Conservation (phyloP, 92 coral and sea anemone genomes). For the Actinostola sp. region DNA sequence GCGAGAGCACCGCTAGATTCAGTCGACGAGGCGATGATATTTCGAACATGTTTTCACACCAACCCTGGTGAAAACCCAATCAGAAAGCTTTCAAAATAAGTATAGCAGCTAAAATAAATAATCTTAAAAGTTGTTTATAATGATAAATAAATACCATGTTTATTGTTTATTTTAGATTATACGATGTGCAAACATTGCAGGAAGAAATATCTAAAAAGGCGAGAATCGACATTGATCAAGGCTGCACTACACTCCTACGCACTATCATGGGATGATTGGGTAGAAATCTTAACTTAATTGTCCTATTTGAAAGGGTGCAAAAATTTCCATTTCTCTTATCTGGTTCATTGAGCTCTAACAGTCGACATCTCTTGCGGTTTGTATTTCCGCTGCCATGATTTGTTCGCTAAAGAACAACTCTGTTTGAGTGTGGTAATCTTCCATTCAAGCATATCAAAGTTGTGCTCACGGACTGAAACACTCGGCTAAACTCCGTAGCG, state of each 20-base stretch:
- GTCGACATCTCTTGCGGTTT: conserved; percentile 50
- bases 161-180: conserved; percentile 1
- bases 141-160: neutral
- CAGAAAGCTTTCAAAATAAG: neutral
- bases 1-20: too few relatives aligned
- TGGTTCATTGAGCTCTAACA: conserved; percentile 50
- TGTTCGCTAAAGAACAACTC: conserved; percentile 11
- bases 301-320: conserved; percentile 27
- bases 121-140: neutral
- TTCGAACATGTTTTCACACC: too few relatives aligned
- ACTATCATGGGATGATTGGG: neutral
- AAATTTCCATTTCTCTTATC: conserved; percentile 44
- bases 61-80: too few relatives aligned
- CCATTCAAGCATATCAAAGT: conserved; percentile 14
- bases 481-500: neutral
- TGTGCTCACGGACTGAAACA: neutral
- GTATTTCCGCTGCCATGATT: conserved; percentile 20
- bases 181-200: neutral
- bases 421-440: conserved; percentile 7
- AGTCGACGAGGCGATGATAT: too few relatives aligned
- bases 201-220: neutral
- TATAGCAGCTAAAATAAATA: too few relatives aligned
- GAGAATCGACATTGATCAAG: neutral
- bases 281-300: conserved; percentile 8
- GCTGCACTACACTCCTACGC: neutral